These are phyloP conservation scores for Rousettus madagascariensis DNA, from an alignment of 2,797 vertebrate genomes.

Conservation along the genomic window DNA sequence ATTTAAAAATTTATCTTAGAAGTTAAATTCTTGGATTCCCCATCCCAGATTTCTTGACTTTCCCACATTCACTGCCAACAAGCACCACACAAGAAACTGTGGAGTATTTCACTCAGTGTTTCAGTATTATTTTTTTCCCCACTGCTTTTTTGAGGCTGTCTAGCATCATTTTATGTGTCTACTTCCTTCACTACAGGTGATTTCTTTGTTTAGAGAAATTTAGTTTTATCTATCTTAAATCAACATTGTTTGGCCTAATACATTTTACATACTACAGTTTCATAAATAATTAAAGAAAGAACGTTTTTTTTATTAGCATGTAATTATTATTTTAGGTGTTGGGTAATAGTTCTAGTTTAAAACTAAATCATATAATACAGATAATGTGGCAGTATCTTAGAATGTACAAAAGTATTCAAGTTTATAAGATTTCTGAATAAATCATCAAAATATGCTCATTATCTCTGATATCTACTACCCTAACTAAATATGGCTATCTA, in stretches of 20 bases:
- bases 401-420: neutral
- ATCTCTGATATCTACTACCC: neutral
- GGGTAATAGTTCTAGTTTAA: neutral
- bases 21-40: neutral
- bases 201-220: neutral
- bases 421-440: neutral
- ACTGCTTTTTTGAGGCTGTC: neutral
- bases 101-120: neutral
- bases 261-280: neutral
- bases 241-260: neutral
- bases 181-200: neutral
- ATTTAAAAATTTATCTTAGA: neutral
- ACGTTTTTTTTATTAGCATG: neutral
- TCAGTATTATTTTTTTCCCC: neutral
- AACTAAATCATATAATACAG: neutral
- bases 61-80: rapidly evolving
- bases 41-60: neutral
- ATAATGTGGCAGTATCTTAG: neutral
- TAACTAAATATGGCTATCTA: neutral
- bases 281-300: neutral
- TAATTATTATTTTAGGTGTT: neutral
- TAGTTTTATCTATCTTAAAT: neutral
- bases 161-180: neutral
- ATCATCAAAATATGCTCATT: neutral
- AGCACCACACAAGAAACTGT: neutral